Conservation (phyloP, 2,113 vertebrate genomes). For the Eublepharis macularius region DNA sequence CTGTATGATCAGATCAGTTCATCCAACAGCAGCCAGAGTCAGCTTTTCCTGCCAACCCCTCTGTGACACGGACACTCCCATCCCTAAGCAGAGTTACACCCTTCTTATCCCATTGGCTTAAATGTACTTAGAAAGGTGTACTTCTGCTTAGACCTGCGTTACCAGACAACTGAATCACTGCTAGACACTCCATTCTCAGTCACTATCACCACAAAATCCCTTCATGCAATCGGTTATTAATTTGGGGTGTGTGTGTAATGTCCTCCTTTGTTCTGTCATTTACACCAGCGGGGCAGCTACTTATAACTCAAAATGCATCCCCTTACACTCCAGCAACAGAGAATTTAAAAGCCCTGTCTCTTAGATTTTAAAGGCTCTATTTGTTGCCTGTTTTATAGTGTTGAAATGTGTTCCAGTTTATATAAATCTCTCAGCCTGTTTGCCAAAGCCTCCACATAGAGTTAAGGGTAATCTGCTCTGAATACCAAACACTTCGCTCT, state of each 20-base stretch:
- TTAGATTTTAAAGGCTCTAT: constrained; percentile 29
- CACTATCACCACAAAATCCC: background rate
- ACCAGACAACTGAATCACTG: no score
- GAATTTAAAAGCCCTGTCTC: background rate
- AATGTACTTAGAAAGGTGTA: no score
- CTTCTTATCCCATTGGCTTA: no score
- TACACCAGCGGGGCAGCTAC: background rate
- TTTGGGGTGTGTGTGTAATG: background rate
- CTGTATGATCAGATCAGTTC: background rate
- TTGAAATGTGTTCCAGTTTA: constrained; percentile 11
- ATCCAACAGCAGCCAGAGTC: background rate
- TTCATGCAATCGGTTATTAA: background rate
- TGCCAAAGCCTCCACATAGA: constrained; percentile 33
- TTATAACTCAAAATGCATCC: background rate
- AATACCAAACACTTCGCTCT: background rate
- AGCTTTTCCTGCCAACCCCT: no score
- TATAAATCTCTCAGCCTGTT: constrained; percentile 4
- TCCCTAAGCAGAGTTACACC: no score
- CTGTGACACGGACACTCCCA: no score
- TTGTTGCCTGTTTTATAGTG: constrained; percentile 13
- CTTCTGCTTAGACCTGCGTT: no score
- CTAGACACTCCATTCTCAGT: no score
- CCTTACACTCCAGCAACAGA: background rate
- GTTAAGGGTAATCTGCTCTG: constrained; percentile 20
- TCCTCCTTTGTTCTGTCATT: background rate